phyloP scores from a whole-genome alignment of 2,797 vertebrate species.

The Phaenicophaeus curvirostris region DNA sequence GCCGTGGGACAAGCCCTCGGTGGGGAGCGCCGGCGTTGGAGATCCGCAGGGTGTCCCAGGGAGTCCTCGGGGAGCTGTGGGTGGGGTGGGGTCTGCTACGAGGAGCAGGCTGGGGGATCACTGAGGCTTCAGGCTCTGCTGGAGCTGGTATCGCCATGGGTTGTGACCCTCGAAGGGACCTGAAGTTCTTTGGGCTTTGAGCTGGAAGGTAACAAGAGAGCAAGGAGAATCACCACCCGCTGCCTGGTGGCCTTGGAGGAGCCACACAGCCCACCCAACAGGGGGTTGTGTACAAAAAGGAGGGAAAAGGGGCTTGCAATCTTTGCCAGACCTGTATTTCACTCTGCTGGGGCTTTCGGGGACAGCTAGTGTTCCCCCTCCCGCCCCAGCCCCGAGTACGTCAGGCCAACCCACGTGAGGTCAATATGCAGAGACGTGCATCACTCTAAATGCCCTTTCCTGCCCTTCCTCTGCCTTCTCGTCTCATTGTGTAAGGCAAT shows the following conservation, averaged over 20 bases:
- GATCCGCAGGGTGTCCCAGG: not conserved
- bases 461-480: not conserved
- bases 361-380: not conserved
- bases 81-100: not conserved
- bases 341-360: not conserved
- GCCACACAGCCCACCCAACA: accelerated
- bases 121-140: not conserved
- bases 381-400: too few relatives aligned
- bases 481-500: not conserved
- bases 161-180: not conserved
- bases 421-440: too few relatives aligned
- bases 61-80: not conserved
- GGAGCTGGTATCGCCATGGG: not conserved
- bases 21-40: not conserved
- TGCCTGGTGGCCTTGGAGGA: not conserved
- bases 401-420: too few relatives aligned
- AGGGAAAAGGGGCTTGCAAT: not conserved
- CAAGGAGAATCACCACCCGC: not conserved
- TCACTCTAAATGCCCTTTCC: not conserved
- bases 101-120: slow-evolving; percentile 1
- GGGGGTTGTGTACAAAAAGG: not conserved
- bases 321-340: not conserved
- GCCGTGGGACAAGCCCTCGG: accelerated
- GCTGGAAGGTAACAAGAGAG: slow-evolving; percentile 45
- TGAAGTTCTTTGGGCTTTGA: slow-evolving; percentile 14